Percentiles rank a stretch among this genome's conserved stretches.
Evolutionary conservation across 2,113 vertebrate genomes (phyloP).

Genomic region (Crotophaga sulcirostris): DNA sequence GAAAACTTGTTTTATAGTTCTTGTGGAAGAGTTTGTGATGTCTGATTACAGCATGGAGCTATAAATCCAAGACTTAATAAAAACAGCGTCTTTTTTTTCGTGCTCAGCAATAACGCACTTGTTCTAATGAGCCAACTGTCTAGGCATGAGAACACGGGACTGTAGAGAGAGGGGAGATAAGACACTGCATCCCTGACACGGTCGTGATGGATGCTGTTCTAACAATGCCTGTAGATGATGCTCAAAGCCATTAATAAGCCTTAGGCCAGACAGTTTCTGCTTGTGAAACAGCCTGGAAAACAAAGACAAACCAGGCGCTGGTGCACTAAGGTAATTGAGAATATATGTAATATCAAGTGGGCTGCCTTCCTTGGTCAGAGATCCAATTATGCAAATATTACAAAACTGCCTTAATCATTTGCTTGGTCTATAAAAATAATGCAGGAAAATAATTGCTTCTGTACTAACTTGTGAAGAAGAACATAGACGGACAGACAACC

Average conservation of each 20-base stretch:
- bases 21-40: slow-evolving; percentile 67
- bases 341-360: not conserved
- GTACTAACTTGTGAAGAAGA: not conserved
- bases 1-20: slow-evolving; percentile 64
- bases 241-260: not conserved
- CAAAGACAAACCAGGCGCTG: not conserved
- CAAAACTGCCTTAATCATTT: not conserved
- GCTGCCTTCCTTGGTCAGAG: not conserved
- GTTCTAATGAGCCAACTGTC: slow-evolving; percentile 19
- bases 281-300: not conserved
- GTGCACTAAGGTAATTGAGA: not conserved
- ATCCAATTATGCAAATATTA: not conserved
- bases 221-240: not conserved
- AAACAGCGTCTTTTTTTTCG: fast-evolving
- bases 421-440: not conserved
- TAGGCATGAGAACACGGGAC: not conserved
- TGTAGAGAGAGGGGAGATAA: not conserved
- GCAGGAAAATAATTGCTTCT: not conserved
- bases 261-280: not conserved
- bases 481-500: not conserved
- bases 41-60: slow-evolving; percentile 54
- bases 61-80: slow-evolving; percentile 52
- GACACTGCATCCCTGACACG: not conserved
- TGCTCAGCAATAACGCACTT: not conserved
- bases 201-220: not conserved